A percentile compares a stretch with the other conserved stretches of the same genome.
phyloP scores from a whole-genome alignment of 2,113 vertebrate species.

The Chelonoidis abingdonii region DNA sequence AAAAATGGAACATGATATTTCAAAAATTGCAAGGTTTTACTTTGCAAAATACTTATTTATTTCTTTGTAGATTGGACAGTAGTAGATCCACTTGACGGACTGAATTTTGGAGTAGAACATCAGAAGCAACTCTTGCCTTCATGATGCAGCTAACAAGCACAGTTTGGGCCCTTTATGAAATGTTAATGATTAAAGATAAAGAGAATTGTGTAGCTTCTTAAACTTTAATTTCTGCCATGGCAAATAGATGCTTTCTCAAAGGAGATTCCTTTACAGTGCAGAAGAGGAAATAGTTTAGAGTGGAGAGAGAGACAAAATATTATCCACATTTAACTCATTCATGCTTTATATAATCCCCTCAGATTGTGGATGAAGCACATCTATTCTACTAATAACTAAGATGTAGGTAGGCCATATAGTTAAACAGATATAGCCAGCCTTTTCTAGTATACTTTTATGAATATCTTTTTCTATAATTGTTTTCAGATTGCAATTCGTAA shows the following conservation, averaged over 20 bases:
- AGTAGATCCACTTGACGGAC: background rate
- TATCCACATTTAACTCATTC: background rate
- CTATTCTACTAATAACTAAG: background rate
- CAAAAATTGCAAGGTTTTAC: background rate
- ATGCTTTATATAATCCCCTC: background rate
- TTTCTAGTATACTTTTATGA: too few relatives aligned
- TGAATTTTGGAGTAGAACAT: background rate
- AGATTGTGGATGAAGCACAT: background rate
- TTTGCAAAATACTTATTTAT: background rate
- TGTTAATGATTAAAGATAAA: background rate
- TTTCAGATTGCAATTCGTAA: background rate
- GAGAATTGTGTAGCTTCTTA: background rate
- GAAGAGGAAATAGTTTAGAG: background rate
- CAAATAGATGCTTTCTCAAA: background rate
- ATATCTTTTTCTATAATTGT: background rate
- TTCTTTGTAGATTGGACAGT: background rate
- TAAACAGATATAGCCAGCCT: background rate
- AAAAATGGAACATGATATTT: background rate
- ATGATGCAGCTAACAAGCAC: background rate
- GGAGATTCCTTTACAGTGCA: background rate
- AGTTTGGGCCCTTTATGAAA: background rate
- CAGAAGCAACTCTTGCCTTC: background rate
- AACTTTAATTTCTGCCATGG: background rate
- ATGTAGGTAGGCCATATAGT: accelerated
- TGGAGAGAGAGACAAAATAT: background rate